Percentiles rank a stretch among this genome's conserved stretches.
These are phyloP conservation scores for Sparidentex hasta DNA, from an alignment of 2,797 vertebrate genomes.

Conservation along the genomic window DNA sequence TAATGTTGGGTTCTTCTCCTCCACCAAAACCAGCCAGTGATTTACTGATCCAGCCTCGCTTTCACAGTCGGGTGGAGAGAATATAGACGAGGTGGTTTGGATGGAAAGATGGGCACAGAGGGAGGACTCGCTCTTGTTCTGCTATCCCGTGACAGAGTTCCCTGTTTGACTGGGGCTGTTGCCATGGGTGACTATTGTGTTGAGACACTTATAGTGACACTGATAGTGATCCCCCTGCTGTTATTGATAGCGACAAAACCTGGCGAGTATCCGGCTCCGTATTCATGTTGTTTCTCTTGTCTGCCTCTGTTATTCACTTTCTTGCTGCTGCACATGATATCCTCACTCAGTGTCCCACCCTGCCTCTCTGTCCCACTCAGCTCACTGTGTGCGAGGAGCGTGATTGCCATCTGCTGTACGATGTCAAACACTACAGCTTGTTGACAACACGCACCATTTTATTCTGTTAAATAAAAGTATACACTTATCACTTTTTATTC, in stretches of 20 bases:
- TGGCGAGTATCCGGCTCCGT: conserved; percentile 48
- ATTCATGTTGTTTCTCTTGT: conserved; percentile 45
- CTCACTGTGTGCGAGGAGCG: conserved; percentile 18
- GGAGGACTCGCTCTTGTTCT: conserved; percentile 73
- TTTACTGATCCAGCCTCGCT: conserved; percentile 57
- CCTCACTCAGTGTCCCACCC: conserved; percentile 24
- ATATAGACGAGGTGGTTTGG: conserved; percentile 46
- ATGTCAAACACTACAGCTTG: conserved; percentile 42
- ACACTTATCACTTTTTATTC: conserved; percentile 5
- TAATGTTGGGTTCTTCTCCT: conserved; percentile 53
- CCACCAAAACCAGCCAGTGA: conserved; percentile 61
- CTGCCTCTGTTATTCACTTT: conserved; percentile 59
- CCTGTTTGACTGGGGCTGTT: conserved; percentile 79
- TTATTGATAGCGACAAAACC: conserved; percentile 64
- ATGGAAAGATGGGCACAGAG: conserved; percentile 44
- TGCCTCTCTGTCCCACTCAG: neutral
- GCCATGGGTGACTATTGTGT: conserved; percentile 86
- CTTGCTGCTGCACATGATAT: conserved; percentile 42
- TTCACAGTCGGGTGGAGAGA: conserved; percentile 22
- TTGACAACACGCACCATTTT: conserved; percentile 22
- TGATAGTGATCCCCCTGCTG: conserved; percentile 65
- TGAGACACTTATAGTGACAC: conserved; percentile 56
- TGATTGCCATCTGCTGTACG: conserved; percentile 79
- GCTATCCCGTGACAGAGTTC: conserved; percentile 80
- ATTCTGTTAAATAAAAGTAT: neutral